These are phyloP conservation scores for Spodoptera litura DNA, from an alignment of 1,140 invertebrate species.

Conservation along the genomic window DNA sequence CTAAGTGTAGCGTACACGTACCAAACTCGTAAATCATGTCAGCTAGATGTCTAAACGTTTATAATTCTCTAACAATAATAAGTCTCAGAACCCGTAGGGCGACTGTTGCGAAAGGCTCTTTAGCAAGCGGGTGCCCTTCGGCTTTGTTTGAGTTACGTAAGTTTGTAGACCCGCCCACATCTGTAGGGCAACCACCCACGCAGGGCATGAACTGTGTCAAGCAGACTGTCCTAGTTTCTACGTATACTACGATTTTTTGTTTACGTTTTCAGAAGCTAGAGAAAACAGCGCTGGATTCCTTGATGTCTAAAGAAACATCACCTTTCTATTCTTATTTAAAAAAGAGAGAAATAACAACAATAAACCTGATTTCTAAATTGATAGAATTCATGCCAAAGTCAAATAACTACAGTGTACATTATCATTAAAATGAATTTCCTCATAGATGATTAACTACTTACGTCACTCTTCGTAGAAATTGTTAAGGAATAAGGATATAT, in stretches of 20 bases:
- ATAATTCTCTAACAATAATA: constrained; percentile 50
- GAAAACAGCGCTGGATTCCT: neutral
- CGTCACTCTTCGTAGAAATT: no score
- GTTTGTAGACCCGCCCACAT: constrained; percentile 68
- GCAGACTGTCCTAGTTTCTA: constrained; percentile 76
- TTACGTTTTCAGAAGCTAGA: neutral
- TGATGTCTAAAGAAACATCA: neutral
- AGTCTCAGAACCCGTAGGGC: constrained; percentile 63
- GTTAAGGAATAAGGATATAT: no score
- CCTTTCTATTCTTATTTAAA: no score
- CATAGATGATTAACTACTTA: no score
- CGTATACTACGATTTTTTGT: constrained; percentile 58
- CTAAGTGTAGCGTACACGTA: constrained; percentile 14
- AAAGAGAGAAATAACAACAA: no score
- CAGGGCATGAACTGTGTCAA: constrained; percentile 77
- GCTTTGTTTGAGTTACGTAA: constrained; percentile 78
- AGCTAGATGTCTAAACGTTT: constrained; percentile 37
- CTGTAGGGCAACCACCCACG: constrained; percentile 76
- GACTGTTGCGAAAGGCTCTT: constrained; percentile 70
- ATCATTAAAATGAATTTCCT: no score
- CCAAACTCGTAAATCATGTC: constrained; percentile 30
- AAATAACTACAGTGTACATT: no score
- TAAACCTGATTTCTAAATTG: no score
- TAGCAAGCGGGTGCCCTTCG: constrained; percentile 78
- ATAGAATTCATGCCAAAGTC: no score